Base-by-base conservation (phyloP, 2,113 vertebrate species). In the Callocephalon fimbriatum region DNA sequence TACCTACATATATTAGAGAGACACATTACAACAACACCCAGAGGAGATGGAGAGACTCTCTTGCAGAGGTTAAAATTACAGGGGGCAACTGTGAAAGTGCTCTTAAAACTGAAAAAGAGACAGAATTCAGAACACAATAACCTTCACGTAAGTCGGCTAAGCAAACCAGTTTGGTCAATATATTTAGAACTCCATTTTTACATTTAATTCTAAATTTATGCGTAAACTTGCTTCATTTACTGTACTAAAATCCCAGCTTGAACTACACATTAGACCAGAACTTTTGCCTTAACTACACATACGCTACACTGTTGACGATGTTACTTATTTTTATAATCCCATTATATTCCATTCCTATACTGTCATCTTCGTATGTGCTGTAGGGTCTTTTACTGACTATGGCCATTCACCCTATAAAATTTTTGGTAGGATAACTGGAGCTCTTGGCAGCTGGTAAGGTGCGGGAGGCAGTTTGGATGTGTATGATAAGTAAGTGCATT, bases 401-500 rank as follows among this genome's bases (percentile, higher is more conserved):
- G 18, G 45, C 29, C 56, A 71, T 63, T 95, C 38, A 78, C 9
- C 8, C 27, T 63, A 20, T 51, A 93, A 84, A 71, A 86, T 51
- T 68, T 76, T 51, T 90, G 63, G 71, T 93, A 86, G 50, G 58
- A 72, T 53, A 95, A 71, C 37, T 86, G n/a, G 44, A 92, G 42
- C 6, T 90, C 93, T 88, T 91, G 96, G 76, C 90, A 95, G 72
- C 75, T 95, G 59, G 50, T 63, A 40, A 88, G 63, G 79, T 1
- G 8, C 86, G 51, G 88, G 88, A 94, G 59, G 47, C 31, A 95
- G 65, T 67, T 86, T 91, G 82, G 79, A 92, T 86, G 14, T 32
- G 31, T 51, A 83, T 0, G 1, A 21, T 78, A 94, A 90, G 31
- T 68, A 93, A 88, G 31, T 68, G 23, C 50, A 90, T 92, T 88